Evolutionary conservation across 1,140 invertebrate genomes (phyloP).

Genomic region (Zaprionus davidi): DNA sequence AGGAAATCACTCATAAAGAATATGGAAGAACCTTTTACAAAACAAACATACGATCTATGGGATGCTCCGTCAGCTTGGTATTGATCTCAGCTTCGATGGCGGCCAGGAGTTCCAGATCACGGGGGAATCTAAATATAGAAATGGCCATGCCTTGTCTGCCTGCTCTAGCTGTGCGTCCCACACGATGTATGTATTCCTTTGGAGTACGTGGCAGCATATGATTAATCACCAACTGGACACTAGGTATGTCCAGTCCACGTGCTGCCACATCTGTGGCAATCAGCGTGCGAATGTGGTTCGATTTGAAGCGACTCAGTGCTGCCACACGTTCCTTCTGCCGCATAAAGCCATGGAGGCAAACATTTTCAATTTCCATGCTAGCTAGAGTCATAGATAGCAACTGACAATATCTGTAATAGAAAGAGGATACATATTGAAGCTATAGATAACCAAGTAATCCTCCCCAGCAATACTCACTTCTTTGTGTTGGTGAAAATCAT

Average conservation of each 20-base stretch:
- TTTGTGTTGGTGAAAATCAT: constrained; percentile 98
- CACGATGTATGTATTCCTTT: constrained; percentile 98
- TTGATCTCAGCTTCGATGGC: constrained; percentile 94
- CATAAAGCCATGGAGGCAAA: constrained; percentile 94
- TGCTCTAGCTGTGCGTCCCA: constrained; percentile 97
- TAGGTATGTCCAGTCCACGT: constrained; percentile 94
- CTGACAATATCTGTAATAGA: constrained; percentile 89
- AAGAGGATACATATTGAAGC: constrained; percentile 20
- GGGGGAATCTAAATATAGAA: constrained; percentile 93
- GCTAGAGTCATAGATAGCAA: constrained; percentile 93
- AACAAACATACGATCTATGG: constrained; percentile 90
- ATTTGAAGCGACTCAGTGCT: constrained; percentile 93
- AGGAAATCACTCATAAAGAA: not conserved
- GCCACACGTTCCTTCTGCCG: constrained; percentile 91
- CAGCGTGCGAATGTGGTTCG: constrained; percentile 92
- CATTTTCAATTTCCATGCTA: constrained; percentile 94
- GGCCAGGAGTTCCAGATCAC: constrained; percentile 94
- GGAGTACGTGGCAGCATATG: constrained; percentile 94
- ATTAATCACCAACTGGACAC: constrained; percentile 97
- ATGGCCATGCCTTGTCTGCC: constrained; percentile 94
- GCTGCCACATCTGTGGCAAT: constrained; percentile 99
- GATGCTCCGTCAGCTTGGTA: constrained; percentile 93
- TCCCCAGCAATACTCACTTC: constrained; percentile 88
- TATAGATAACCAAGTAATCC: not conserved
- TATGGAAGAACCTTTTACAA: not conserved